phyloP scores from a whole-genome alignment of 2,888 invertebrate genomes.

The Prenolepis imparis region DNA sequence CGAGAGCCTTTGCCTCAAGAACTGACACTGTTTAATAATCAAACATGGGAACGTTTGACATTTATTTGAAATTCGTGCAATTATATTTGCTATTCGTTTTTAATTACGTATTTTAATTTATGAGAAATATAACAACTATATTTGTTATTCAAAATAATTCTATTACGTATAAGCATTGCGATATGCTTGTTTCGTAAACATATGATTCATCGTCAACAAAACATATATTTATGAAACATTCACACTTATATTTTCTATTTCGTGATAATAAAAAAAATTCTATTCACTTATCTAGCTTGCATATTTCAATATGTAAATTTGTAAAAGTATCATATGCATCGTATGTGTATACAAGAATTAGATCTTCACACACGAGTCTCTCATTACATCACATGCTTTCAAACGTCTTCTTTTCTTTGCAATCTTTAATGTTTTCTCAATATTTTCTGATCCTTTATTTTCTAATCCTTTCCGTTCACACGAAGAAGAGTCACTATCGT shows the following conservation, averaged over 20 bases:
- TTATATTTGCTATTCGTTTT: neutral
- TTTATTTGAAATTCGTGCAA: neutral
- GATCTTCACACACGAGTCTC: neutral
- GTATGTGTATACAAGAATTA: neutral
- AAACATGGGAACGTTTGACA: neutral
- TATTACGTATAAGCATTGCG: neutral
- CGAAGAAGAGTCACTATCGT: neutral
- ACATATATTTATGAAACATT: neutral
- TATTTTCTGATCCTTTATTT: neutral
- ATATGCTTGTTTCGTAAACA: neutral
- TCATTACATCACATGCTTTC: neutral
- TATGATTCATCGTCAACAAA: neutral
- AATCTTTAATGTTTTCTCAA: neutral
- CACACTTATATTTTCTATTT: neutral
- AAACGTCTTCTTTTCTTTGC: neutral
- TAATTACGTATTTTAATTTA: neutral
- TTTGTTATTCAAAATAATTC: neutral
- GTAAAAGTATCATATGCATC: neutral
- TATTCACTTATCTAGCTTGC: neutral
- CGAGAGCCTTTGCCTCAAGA: neutral
- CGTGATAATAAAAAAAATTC: neutral
- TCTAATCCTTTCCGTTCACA: neutral
- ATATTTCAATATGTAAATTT: conserved; percentile 11
- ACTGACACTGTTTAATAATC: neutral
- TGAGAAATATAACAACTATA: neutral